These are phyloP conservation scores for Microtus richardsoni DNA, from an alignment of 2,113 vertebrate genomes.

Conservation along the genomic window DNA sequence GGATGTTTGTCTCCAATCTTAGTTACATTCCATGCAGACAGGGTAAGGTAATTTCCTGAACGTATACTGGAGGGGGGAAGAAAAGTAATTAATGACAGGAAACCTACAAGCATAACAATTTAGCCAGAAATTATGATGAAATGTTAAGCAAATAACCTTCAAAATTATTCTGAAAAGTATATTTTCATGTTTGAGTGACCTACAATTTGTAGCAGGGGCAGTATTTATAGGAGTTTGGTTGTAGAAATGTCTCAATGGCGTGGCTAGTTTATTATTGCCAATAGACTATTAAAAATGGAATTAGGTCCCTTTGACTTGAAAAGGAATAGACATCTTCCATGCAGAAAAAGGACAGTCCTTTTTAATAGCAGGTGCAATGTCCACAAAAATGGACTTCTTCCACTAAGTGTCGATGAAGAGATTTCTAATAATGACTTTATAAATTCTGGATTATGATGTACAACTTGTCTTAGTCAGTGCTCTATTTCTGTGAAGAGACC, in stretches of 20 bases:
- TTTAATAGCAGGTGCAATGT: slow-evolving; percentile 7
- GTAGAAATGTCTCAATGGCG: slow-evolving; percentile 44
- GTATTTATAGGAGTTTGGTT: slow-evolving; percentile 46
- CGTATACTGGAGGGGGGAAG: neutral
- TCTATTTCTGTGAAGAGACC: neutral
- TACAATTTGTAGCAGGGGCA: neutral
- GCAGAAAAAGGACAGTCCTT: neutral
- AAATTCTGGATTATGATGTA: slow-evolving; percentile 76
- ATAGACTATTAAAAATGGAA: slow-evolving; percentile 59
- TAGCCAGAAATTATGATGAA: slow-evolving; percentile 23
- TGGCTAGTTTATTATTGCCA: slow-evolving; percentile 68
- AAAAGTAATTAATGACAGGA: slow-evolving; percentile 39
- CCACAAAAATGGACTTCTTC: slow-evolving; percentile 14
- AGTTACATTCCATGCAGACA: neutral
- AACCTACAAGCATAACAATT: neutral
- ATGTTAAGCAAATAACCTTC: slow-evolving; percentile 59
- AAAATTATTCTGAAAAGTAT: slow-evolving; percentile 50
- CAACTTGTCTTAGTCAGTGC: neutral
- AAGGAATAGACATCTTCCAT: slow-evolving; percentile 58
- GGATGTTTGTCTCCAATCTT: slow-evolving; percentile 36
- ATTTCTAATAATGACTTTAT: slow-evolving; percentile 73
- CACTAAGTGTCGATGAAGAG: slow-evolving; percentile 50
- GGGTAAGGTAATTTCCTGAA: slow-evolving; percentile 59
- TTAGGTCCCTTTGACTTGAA: slow-evolving; percentile 60
- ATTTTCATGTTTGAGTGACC: slow-evolving; percentile 10